Conservation (phyloP, 2,113 vertebrate genomes). For the Tachysurus vachellii region DNA sequence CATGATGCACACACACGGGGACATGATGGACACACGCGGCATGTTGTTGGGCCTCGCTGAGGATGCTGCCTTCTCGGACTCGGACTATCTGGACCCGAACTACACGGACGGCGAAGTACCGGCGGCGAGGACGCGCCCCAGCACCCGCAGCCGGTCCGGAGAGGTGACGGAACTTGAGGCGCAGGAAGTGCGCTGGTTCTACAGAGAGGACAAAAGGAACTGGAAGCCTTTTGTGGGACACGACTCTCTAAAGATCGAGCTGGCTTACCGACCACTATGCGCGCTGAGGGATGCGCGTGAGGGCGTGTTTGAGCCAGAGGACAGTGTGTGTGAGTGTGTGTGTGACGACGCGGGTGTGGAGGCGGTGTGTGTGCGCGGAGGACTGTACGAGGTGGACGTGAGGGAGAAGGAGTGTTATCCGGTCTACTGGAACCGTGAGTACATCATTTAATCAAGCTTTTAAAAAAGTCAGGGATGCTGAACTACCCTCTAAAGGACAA, state of each 20-base stretch:
- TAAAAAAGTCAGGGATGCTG: neutral
- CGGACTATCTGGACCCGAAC: conserved; percentile 61
- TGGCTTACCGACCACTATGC: conserved; percentile 75
- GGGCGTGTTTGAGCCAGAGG: neutral
- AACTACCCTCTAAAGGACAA: neutral
- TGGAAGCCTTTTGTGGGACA: conserved; percentile 96
- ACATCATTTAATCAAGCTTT: neutral
- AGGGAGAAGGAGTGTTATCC: conserved; percentile 87
- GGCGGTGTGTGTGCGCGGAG: conserved; percentile 91
- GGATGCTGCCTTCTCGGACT: neutral
- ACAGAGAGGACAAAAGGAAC: conserved; percentile 88
- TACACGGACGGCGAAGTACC: conserved; percentile 63
- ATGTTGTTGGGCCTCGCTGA: neutral
- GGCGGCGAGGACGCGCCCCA: conserved; percentile 68
- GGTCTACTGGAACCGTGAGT: conserved; percentile 98
- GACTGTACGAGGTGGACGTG: conserved; percentile 94
- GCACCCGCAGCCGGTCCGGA: conserved; percentile 77
- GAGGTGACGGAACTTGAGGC: conserved; percentile 90
- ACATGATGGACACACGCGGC: neutral
- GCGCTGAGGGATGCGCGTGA: conserved; percentile 55
- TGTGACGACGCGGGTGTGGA: conserved; percentile 65
- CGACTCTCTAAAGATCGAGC: conserved; percentile 92
- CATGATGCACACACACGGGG: neutral
- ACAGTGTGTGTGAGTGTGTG: neutral
- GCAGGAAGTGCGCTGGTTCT: conserved; percentile 96